Conservation (phyloP, 2,797 vertebrate genomes). For the Sardinella longiceps region DNA sequence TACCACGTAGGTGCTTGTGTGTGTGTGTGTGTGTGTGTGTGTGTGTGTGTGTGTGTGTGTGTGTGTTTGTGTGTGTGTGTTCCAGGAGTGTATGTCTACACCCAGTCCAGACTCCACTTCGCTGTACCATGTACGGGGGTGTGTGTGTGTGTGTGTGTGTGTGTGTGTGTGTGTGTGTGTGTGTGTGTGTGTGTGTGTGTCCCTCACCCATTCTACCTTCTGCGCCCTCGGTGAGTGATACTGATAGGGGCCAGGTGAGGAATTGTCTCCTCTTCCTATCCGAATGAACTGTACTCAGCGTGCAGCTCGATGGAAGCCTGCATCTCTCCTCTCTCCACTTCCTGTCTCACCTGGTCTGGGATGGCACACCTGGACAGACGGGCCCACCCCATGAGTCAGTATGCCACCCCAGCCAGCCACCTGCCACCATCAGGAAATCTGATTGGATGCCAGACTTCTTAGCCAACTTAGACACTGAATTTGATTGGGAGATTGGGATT, state of each 20-base stretch:
- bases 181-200: background rate
- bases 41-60: slow-evolving; percentile 27
- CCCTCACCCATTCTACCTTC: background rate
- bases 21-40: slow-evolving; percentile 42
- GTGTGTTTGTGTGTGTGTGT: slow-evolving; percentile 13
- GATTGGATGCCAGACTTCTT: background rate
- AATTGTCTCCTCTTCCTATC: slow-evolving; percentile 6
- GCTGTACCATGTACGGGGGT: background rate
- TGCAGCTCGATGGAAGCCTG: too few species aligned
- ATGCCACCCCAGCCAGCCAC: slow-evolving; percentile 18
- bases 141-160: background rate
- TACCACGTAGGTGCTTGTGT: slow-evolving; percentile 68
- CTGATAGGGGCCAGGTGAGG: slow-evolving; percentile 31
- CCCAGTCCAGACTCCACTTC: too few species aligned
- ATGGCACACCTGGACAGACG: slow-evolving; percentile 30
- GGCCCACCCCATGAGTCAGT: slow-evolving; percentile 26
- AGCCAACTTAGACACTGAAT: background rate
- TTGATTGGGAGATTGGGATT: background rate
- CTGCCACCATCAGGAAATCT: slow-evolving; percentile 9
- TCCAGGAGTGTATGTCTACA: background rate
- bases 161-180: background rate
- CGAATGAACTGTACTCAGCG: too few species aligned
- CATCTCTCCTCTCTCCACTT: background rate
- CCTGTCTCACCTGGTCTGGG: slow-evolving; percentile 24
- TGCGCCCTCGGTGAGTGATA: slow-evolving; percentile 21